Evolutionary conservation across 2,113 vertebrate genomes (phyloP), one percentile per base, ranked within the genome.

Genomic region (Ageneiosus marmoratus): DNA sequence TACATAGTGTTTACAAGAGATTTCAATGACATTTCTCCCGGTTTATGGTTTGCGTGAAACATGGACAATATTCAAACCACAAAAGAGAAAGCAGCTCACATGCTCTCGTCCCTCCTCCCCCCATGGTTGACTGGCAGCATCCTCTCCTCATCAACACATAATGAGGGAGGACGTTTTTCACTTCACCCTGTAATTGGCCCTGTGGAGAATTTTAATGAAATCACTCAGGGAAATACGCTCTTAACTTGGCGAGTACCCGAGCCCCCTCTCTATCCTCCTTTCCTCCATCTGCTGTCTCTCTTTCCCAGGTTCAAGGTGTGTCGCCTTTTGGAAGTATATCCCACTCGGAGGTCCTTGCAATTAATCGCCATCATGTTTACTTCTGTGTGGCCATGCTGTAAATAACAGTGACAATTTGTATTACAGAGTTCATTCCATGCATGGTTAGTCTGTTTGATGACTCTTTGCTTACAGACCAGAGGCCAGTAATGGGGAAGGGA

Each of bases 341-440:
- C 77, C 32, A 75, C 89, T 34, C 29, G 85, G 84, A 88, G 83
- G 84, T n/a, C 77, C 13, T 4, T 18, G 83, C 91, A 91, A 92
- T 93, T 92, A 93, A 91, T 87, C 69, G 69, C 89, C 90, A 90
- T 91, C 92, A 90, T 92, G 92, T 93, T 92, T 88, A 87, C 89
- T 92, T 87, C 81, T 72, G 76, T 87, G 81, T 81, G 85, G 84
- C 87, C 87, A 60, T 75, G 87, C 82, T 34, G 70, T 91, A 91
- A 93, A 91, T 88, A 89, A 86, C 85, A 86, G 88, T 86, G 90
- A 93, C 92, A 91, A 91, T 93, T 92, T 93, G 92, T 93, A 92
- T 92, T 93, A 92, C 93, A 93, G 88, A 92, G 79, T 86, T 90
- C 87, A 92, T 92, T 88, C 90, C 91, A 93, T 89, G 90, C 92